Evolutionary conservation across 2,888 invertebrate genomes (phyloP).

Genomic region (Zaprionus obscuricornis): DNA sequence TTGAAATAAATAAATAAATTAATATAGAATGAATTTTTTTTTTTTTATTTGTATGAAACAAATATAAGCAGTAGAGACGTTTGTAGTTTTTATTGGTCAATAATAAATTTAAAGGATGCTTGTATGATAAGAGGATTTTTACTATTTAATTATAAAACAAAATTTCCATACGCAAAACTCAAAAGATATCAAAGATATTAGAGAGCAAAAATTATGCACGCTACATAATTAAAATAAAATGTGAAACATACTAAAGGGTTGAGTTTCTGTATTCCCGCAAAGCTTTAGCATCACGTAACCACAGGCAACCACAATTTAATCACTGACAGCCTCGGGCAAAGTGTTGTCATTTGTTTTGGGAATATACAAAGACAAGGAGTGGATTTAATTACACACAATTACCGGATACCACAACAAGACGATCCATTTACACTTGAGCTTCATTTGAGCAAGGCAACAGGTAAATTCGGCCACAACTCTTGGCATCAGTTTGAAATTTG

Average conservation of each 20-base stretch:
- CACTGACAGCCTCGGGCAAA: too few relatives aligned
- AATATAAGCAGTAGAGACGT: too few relatives aligned
- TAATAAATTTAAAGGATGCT: too few relatives aligned
- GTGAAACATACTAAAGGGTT: conserved; percentile 41
- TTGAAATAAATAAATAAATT: too few relatives aligned
- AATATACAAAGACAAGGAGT: conserved; percentile 35
- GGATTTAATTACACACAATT: conserved; percentile 84
- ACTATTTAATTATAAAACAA: conserved; percentile 48
- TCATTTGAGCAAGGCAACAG: conserved; percentile 64
- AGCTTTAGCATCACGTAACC: conserved; percentile 41
- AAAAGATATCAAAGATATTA: conserved; percentile 64
- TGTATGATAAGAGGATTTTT: too few relatives aligned
- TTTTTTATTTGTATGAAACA: too few relatives aligned
- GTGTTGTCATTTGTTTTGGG: conserved; percentile 72
- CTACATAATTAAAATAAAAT: conserved; percentile 79
- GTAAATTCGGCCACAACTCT: conserved; percentile 42
- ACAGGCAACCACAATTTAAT: too few relatives aligned
- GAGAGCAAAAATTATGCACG: conserved; percentile 74
- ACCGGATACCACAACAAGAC: conserved; percentile 79
- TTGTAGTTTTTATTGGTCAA: too few relatives aligned
- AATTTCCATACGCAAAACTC: too few relatives aligned
- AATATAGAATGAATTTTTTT: too few relatives aligned
- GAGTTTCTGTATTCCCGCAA: too few relatives aligned
- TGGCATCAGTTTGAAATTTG: too few relatives aligned
- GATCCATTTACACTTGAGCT: conserved; percentile 75